Percentiles rank a stretch among this genome's conserved stretches.
Conservation (phyloP, 1,140 invertebrate genomes). For the Colletes gigas region DNA sequence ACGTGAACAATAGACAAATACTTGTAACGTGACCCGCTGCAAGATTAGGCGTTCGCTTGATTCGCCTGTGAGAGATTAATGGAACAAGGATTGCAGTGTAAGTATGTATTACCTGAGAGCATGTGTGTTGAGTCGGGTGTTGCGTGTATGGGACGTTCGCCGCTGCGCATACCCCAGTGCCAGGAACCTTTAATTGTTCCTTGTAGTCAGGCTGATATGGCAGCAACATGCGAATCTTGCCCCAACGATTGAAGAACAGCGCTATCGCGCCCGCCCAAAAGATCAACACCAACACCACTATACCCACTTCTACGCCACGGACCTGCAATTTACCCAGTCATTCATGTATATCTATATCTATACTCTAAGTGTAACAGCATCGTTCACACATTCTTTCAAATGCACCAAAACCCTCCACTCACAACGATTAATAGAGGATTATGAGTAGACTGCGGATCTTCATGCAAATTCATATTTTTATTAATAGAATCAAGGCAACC, state of each 20-base stretch:
- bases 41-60: too few species aligned
- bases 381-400: neutral
- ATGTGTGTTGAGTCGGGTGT: constrained; percentile 80
- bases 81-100: constrained; percentile 13
- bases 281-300: constrained; percentile 91
- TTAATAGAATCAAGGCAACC: too few species aligned
- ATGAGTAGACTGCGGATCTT: too few species aligned
- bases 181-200: constrained; percentile 90
- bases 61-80: too few species aligned
- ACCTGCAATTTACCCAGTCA: constrained; percentile 81
- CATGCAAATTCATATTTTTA: too few species aligned
- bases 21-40: too few species aligned
- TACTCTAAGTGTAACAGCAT: neutral
- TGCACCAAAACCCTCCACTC: too few species aligned
- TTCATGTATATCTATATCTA: constrained; percentile 1
- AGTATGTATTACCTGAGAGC: constrained; percentile 83
- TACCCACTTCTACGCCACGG: constrained; percentile 92
- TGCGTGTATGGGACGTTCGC: constrained; percentile 79
- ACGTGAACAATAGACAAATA: too few species aligned
- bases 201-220: constrained; percentile 96
- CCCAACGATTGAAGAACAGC: constrained; percentile 95
- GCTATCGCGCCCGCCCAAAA: constrained; percentile 94
- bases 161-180: constrained; percentile 87
- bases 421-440: too few species aligned
- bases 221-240: constrained; percentile 95